Base-by-base conservation (phyloP, 2,888 invertebrate genomes). In the Prosopocoilus inquinatus region DNA sequence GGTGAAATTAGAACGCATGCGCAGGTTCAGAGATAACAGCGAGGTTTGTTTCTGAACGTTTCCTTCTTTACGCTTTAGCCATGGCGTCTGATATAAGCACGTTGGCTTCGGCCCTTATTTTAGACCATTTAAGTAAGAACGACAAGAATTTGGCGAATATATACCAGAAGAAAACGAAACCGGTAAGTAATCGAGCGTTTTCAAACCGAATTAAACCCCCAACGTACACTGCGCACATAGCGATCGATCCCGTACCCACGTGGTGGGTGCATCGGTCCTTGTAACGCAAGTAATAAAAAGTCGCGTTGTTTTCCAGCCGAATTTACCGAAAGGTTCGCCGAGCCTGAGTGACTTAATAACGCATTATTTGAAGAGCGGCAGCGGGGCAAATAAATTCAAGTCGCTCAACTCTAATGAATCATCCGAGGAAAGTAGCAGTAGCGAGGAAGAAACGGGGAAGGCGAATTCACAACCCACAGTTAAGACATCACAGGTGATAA, bases 161-260 rank as follows among this genome's bases (percentile, higher is more conserved):
- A 47, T 89, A 87, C 70, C 82, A 86, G 68, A 83, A 84, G 67
- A 89, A 87, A 78, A 83, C 85, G 1, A 89, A 90, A 73, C 85
- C 88, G 78, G 90, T 90, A 81, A 86, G 89, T 82, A 59, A 45
- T 54, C 38, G 11, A 11, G 12, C 28, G n/a, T 1, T 12, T 47
- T 11, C 5, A 32, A 1, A n/a, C 3, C 9, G 9, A 9, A 48
- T 53, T 16, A 53, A 35, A 38, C 1, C 49, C n/a, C 32, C 9
- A n/a, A 33, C 16, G 3, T 16, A 9, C 12, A 16, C 13, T 16
- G 41, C 41, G 38, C 38, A 38, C 12, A 7, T 4, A 11, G 13
- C 16, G 15, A 41, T 41, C 41, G 12, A 9, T 11, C 15, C 41
- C 3, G 7, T 28, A 53, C 47, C 51, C 65, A 61, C 63, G 62